phyloP scores from a whole-genome alignment of 2,113 vertebrate species.

The Archocentrus centrarchus region DNA sequence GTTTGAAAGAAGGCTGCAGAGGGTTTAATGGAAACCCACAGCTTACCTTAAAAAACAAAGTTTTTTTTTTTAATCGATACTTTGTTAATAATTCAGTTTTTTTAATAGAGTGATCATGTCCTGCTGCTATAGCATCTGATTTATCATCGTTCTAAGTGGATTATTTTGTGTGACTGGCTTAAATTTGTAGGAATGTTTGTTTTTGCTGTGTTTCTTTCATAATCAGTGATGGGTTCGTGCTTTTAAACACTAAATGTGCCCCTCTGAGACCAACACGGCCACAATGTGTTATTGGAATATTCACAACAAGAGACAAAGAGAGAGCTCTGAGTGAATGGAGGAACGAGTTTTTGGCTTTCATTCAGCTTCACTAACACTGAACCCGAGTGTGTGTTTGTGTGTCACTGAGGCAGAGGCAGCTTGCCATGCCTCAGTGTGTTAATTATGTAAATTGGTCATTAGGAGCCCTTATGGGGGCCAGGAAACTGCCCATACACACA shows the following conservation, averaged over 20 bases:
- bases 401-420: slow-evolving; percentile 39
- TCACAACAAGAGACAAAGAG: not conserved
- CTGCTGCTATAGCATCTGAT: not conserved
- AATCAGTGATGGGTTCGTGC: not conserved
- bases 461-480: slow-evolving; percentile 54
- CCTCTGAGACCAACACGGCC: not conserved
- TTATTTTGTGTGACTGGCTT: not conserved
- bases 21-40: slow-evolving; percentile 2
- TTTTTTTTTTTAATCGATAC: not conserved
- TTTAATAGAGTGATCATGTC: not conserved
- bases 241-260: not conserved
- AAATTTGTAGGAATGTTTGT: not conserved
- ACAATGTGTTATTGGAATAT: not conserved
- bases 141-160: not conserved
- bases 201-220: not conserved
- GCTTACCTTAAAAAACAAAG: not conserved
- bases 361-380: slow-evolving; percentile 14
- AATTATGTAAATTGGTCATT: slow-evolving; percentile 79
- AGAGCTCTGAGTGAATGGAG: slow-evolving; percentile 8
- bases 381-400: slow-evolving; percentile 15
- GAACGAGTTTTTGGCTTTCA: slow-evolving; percentile 25
- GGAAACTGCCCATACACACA: slow-evolving; percentile 42
- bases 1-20: not conserved
- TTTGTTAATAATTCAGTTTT: not conserved
- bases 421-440: slow-evolving; percentile 64